Evolutionary conservation across 2,113 vertebrate species (phyloP).

Genomic region (Phylloscopus trochiloides): DNA sequence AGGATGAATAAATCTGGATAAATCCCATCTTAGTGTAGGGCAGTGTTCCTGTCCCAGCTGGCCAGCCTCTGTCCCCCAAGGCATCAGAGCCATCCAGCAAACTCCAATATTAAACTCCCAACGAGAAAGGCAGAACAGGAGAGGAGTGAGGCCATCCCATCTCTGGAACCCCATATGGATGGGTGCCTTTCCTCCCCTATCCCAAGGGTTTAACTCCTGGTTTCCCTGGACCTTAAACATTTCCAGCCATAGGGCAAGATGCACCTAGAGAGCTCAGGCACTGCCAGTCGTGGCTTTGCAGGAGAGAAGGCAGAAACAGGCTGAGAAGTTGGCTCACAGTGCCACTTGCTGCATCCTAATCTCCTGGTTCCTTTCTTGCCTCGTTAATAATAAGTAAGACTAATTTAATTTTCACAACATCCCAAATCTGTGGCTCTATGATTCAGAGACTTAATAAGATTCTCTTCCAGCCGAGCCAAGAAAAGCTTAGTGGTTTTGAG

Average conservation of each 20-base stretch:
- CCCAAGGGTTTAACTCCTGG: not conserved
- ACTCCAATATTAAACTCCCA: not conserved
- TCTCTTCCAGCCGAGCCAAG: slow-evolving; percentile 18
- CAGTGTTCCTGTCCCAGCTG: not conserved
- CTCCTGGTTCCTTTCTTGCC: slow-evolving; percentile 20
- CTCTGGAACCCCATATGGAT: not conserved
- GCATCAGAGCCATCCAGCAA: not conserved
- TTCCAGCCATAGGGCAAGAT: accelerated
- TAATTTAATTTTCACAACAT: slow-evolving; percentile 48
- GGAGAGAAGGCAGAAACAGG: not conserved
- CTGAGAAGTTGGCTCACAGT: not conserved
- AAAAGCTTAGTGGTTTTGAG: slow-evolving; percentile 33
- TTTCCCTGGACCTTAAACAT: not conserved
- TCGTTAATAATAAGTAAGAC: slow-evolving; percentile 34
- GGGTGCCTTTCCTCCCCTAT: not conserved
- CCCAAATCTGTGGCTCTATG: slow-evolving; percentile 30
- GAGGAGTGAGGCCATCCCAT: not conserved
- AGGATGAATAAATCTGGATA: not conserved
- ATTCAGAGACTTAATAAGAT: slow-evolving; percentile 45
- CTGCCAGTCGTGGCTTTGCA: not conserved
- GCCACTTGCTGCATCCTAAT: slow-evolving; percentile 1
- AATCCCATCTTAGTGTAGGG: not conserved
- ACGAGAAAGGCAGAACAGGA: not conserved
- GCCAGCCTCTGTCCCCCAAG: not conserved
- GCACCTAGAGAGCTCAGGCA: not conserved